phyloP scores from a whole-genome alignment of 1,140 invertebrate genomes.

The Tetraneura akinire region DNA sequence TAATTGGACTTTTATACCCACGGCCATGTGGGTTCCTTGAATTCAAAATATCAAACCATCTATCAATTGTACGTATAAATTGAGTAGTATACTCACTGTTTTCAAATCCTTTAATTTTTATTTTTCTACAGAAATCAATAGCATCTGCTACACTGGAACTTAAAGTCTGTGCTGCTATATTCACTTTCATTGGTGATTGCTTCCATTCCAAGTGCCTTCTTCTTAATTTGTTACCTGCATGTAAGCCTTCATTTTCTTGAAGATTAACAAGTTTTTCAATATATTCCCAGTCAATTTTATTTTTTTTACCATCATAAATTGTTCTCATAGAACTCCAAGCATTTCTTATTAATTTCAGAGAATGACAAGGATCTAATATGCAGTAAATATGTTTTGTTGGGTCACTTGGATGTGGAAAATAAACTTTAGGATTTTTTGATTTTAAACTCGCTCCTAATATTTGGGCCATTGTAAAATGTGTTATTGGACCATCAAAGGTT shows the following conservation, averaged over 20 bases:
- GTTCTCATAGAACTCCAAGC: not conserved
- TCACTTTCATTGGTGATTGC: too few relatives aligned
- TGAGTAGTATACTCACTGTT: not conserved
- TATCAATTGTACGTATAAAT: not conserved
- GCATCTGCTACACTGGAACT: not conserved
- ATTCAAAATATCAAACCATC: not conserved
- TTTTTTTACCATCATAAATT: not conserved
- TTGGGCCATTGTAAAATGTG: not conserved
- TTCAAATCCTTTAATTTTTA: slow-evolving; percentile 21
- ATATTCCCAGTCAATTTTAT: not conserved
- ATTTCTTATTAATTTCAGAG: not conserved
- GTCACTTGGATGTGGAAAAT: slow-evolving; percentile 48
- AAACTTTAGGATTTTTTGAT: not conserved
- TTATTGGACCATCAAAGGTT: slow-evolving; percentile 7
- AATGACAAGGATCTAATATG: not conserved
- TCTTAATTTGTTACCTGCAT: too few relatives aligned
- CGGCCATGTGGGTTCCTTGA: not conserved
- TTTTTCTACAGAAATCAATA: not conserved
- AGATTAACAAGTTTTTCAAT: too few relatives aligned
- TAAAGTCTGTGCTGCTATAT: not conserved
- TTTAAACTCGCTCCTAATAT: not conserved
- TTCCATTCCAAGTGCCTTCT: too few relatives aligned
- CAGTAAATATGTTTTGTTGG: not conserved
- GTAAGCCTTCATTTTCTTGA: too few relatives aligned
- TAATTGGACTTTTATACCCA: not conserved